Conservation (phyloP, 2,888 invertebrate species). For the Drosophila prolongata region DNA sequence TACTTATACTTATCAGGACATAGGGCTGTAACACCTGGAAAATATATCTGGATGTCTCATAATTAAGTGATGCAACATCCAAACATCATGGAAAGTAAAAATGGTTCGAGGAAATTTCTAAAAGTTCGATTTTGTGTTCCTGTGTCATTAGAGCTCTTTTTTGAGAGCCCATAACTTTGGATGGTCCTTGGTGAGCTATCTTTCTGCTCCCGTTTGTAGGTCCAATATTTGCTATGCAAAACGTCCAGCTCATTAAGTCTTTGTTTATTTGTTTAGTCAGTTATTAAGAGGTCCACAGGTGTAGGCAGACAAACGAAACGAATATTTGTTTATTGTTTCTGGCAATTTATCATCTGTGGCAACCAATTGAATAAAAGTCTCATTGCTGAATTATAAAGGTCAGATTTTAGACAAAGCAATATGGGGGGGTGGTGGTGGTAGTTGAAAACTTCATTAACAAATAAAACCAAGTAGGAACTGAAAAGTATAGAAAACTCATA, state of each 20-base stretch:
- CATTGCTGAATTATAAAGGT: background rate
- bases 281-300: conserved; percentile 10
- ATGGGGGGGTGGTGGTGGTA: background rate
- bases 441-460: background rate
- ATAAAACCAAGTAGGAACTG: background rate
- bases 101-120: no score
- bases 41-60: no score
- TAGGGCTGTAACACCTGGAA: background rate
- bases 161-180: no score
- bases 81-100: no score
- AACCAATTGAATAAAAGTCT: background rate
- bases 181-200: no score
- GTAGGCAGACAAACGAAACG: background rate
- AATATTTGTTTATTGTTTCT: conserved; percentile 6
- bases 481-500: background rate
- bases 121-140: no score
- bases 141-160: no score
- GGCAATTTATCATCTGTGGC: conserved; percentile 10
- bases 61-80: no score
- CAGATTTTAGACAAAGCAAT: background rate
- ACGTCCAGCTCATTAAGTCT: background rate
- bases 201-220: no score
- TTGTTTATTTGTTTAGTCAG: conserved; percentile 4
- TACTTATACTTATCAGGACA: no score
- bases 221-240: background rate